Evolutionary conservation across 2,113 vertebrate species (phyloP), one percentile per base, ranked within the genome.

Genomic region (Procavia capensis): DNA sequence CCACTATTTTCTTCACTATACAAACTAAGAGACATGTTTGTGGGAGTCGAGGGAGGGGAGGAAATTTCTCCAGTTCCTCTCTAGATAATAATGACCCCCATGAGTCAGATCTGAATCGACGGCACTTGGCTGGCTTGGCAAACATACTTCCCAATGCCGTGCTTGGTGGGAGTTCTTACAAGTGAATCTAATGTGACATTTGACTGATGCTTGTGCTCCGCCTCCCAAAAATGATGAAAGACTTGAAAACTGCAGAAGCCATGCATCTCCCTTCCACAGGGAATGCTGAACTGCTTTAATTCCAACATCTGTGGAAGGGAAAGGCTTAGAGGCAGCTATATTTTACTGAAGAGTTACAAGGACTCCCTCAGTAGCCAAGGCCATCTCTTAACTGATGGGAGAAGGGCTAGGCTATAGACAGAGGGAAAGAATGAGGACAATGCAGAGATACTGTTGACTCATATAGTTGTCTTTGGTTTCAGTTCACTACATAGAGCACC

Each of bases 111-210:
- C n/a, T n/a, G n/a, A n/a, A n/a, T n/a, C n/a, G n/a, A n/a, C n/a
- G n/a, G n/a, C n/a, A n/a, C n/a, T n/a, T n/a, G n/a, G n/a, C n/a
- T n/a, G n/a, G n/a, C n/a, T n/a, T n/a, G n/a, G n/a, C n/a, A 91
- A 96, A 79, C 68, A 95, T 45, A 75, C 88, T 94, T 95, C 94
- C 57, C 20, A 16, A 80, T 94, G 94, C 80, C 68, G 63, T 96
- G 61, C 91, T 96, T 97, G 93, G 95, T 97, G 95, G 95, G 97
- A 98, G 97, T 97, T 97, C 95, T 98, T 59, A 96, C 95, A 93
- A 92, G 93, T 64, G 11, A 95, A 36, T n/a, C 97, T 97, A 94
- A 97, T n/a, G 45, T 84, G 97, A 96, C 86, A 83, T 91, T 96
- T 94, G 93, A 98, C 6, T 63, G 93, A 94, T 93, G 79, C 24